Percentiles rank a stretch among this genome's conserved stretches.
Conservation (phyloP, 2,888 invertebrate species). For the Malachius bipustulatus region DNA sequence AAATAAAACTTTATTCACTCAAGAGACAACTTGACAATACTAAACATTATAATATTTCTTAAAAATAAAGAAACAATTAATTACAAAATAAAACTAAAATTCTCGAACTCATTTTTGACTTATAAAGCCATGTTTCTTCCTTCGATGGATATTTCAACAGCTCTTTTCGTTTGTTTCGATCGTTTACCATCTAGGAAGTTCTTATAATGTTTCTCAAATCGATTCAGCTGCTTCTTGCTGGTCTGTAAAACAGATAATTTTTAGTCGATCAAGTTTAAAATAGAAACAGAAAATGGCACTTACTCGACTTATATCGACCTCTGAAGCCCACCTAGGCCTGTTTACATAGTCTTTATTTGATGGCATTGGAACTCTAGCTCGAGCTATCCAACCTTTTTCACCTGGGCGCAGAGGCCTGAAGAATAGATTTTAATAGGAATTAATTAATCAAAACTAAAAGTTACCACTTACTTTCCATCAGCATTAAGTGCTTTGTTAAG, state of each 20-base stretch:
- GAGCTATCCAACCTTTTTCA: constrained; percentile 87
- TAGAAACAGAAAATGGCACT: constrained; percentile 26
- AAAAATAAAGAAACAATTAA: too few relatives aligned
- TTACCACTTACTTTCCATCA: constrained; percentile 43
- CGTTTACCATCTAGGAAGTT: constrained; percentile 79
- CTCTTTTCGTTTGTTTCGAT: constrained; percentile 64
- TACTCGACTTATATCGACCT: constrained; percentile 73
- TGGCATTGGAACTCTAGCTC: constrained; percentile 90
- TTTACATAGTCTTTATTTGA: constrained; percentile 95
- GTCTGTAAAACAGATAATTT: constrained; percentile 39
- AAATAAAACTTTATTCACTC: too few relatives aligned
- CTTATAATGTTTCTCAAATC: constrained; percentile 88
- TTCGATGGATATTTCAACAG: constrained; percentile 92
- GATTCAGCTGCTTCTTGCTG: constrained; percentile 71
- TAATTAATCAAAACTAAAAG: neutral
- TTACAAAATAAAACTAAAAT: too few relatives aligned
- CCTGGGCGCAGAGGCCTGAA: constrained; percentile 71
- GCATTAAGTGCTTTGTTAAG: constrained; percentile 51
- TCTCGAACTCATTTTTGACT: too few relatives aligned
- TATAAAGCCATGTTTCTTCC: constrained; percentile 92
- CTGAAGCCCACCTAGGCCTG: constrained; percentile 82
- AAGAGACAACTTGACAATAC: too few relatives aligned
- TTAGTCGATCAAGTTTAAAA: constrained; percentile 11
- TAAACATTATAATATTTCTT: too few relatives aligned
- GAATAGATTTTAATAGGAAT: constrained; percentile 11